Evolutionary conservation across 2,888 invertebrate species (phyloP).

Genomic region (Leptinotarsa tumamoca): DNA sequence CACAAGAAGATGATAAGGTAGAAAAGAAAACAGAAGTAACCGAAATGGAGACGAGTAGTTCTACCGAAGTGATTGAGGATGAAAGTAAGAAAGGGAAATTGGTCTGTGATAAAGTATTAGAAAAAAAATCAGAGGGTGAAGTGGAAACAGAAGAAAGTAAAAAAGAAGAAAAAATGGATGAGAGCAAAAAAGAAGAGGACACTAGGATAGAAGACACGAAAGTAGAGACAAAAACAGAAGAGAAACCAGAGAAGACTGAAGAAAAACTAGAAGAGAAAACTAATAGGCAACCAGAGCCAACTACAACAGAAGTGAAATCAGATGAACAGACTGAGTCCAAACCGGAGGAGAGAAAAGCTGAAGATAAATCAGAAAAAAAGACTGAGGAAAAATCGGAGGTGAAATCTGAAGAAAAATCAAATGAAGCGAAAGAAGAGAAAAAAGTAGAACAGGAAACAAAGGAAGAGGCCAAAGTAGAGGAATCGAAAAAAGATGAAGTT

Average conservation of each 20-base stretch:
- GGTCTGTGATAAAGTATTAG: slow-evolving; percentile 14
- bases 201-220: neutral
- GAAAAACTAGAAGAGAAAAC: slow-evolving; percentile 30
- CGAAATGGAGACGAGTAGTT: neutral
- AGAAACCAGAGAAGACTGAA: slow-evolving; percentile 22
- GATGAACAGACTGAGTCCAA: neutral
- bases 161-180: slow-evolving; percentile 5
- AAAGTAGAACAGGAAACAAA: slow-evolving; percentile 28
- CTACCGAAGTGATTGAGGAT: neutral
- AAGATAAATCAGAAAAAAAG: neutral
- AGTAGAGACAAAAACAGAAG: neutral
- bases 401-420: slow-evolving; percentile 33
- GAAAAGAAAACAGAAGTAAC: slow-evolving; percentile 4
- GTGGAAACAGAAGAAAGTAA: neutral
- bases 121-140: slow-evolving; percentile 8
- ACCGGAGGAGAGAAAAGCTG: neutral
- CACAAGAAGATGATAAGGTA: neutral
- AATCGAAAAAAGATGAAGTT: slow-evolving; percentile 18
- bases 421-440: slow-evolving; percentile 23
- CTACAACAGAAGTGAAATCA: neutral
- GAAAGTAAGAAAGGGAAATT: neutral
- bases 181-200: neutral
- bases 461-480: slow-evolving; percentile 8
- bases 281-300: slow-evolving; percentile 16
- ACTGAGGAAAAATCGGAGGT: slow-evolving; percentile 33